Evolutionary conservation across 2,888 invertebrate species (phyloP).

Genomic region (Exephanes ischioxanthus): DNA sequence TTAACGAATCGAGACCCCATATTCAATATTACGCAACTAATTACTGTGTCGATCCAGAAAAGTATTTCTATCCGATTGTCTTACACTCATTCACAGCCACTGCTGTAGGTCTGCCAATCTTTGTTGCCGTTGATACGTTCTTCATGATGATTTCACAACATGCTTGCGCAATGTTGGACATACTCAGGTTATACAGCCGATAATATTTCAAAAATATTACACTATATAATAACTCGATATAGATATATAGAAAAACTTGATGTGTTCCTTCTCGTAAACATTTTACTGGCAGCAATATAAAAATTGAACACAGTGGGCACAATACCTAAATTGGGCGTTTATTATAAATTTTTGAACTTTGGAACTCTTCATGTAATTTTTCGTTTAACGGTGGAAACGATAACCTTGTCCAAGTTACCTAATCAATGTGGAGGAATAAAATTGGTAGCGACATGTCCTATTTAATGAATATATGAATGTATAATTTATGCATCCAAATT

Average conservation of each 20-base stretch:
- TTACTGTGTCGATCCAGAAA: not conserved
- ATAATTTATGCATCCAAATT: not conserved
- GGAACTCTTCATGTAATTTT: too few relatives aligned
- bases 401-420: too few relatives aligned
- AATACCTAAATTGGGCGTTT: too few relatives aligned
- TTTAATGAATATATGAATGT: too few relatives aligned
- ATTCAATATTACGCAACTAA: not conserved
- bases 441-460: too few relatives aligned
- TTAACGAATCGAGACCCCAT: not conserved
- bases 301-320: not conserved
- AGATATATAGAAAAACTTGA: not conserved
- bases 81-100: not conserved
- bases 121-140: not conserved
- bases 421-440: too few relatives aligned
- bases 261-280: not conserved
- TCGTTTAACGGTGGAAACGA: too few relatives aligned
- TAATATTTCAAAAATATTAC: not conserved
- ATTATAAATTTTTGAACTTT: too few relatives aligned
- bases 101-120: not conserved
- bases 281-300: not conserved
- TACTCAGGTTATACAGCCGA: not conserved
- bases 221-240: too few relatives aligned
- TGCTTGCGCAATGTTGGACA: not conserved
- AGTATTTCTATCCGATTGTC: slow-evolving; percentile 10
- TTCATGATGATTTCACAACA: slow-evolving; percentile 1